These are phyloP conservation scores for Hemibagrus wyckioides DNA, from an alignment of 2,113 vertebrate species.

Conservation along the genomic window DNA sequence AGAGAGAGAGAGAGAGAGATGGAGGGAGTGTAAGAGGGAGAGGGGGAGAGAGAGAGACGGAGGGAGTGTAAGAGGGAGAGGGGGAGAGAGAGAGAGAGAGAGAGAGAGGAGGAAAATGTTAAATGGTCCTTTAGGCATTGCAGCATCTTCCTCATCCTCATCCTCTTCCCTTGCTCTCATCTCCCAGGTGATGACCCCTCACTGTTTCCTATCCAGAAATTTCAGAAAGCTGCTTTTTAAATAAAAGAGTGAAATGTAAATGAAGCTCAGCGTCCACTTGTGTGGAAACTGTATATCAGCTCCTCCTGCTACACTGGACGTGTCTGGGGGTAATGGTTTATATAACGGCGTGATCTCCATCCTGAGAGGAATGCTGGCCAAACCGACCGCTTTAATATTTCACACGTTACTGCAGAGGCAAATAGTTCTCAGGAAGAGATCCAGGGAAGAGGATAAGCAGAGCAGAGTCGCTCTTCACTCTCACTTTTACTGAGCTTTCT, in stretches of 20 bases:
- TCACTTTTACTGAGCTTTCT: background rate
- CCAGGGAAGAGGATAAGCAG: background rate
- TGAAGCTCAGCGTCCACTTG: background rate
- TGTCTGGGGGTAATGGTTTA: background rate
- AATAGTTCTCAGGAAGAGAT: background rate
- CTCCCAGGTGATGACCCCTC: background rate
- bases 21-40: no score
- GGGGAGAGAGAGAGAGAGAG: background rate
- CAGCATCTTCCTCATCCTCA: slow-evolving; percentile 5
- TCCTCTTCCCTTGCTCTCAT: slow-evolving; percentile 5
- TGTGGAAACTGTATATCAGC: background rate
- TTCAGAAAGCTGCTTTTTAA: background rate
- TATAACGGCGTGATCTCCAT: background rate
- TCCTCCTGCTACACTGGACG: background rate
- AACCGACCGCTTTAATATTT: background rate
- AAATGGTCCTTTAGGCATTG: background rate
- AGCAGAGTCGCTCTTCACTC: no score
- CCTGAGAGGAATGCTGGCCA: background rate
- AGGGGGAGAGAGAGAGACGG: background rate
- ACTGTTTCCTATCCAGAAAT: background rate
- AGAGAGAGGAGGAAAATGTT: background rate
- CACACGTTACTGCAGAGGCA: background rate
- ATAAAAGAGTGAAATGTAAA: background rate
- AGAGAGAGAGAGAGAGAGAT: no score
- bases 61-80: background rate